Evolutionary conservation across 1,140 invertebrate species (phyloP), one percentile per base, ranked within the genome.

Genomic region (Vollenhovia emeryi): DNA sequence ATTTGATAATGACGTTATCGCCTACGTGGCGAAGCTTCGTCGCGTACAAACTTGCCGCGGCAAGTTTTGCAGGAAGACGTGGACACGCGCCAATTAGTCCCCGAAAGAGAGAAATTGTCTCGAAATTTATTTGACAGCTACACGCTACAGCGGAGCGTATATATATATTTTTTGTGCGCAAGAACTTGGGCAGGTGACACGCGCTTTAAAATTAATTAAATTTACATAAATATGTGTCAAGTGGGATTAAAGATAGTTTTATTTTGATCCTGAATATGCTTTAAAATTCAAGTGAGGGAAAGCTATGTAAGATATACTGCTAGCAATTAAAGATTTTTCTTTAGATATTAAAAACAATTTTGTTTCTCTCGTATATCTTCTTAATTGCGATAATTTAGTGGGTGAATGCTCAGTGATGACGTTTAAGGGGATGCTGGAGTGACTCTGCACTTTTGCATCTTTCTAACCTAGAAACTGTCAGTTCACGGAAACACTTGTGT

Each of bases 1-100:
- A 75, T 74, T 68, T 48, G 40, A 88, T 85, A 71, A 85, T 48
- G 30, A 27, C 48, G 71, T 78, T 84, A 84, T 66, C 55, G 55
- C 48, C 24, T 50, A 18, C 7, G 3, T 18, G 13, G 40, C 30
- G 21, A n/a, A 21, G 18, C 27, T 43, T n/a, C 43, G 64, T 7
- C 64, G 13, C 27, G 13, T 52, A 68, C 62, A 30, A 80, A 60
- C 36, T 79, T 27, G 45, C 13, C 6, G 64, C n/a, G 40, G 13
- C 50, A 24, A 73, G 50, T 73, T 57, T 69, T 55, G 21, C 30
- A 36, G 9, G 52, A 68, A 68, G 33, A 68, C 33, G 33, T 33
- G 59, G 30, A 55, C 15, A 55, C 48, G 36, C 50, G 24, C n/a
- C 13, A 52, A 82, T 82, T 82, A 57, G 4, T 27, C 18, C 2